Evolutionary conservation across 2,797 vertebrate species (phyloP).

Genomic region (Eulemur coronatus): DNA sequence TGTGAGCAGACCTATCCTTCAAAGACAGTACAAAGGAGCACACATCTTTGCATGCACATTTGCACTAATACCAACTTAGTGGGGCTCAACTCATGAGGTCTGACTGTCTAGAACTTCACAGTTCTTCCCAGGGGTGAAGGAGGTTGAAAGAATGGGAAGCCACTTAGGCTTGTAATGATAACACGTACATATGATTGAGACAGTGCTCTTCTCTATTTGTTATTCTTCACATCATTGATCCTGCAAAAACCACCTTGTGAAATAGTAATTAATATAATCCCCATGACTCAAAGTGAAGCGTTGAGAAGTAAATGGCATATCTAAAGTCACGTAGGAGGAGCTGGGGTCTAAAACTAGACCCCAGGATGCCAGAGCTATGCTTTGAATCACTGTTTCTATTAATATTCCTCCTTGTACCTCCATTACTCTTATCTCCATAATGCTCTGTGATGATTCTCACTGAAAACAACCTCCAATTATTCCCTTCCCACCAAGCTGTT

Average conservation of each 20-base stretch:
- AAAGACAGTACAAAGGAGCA: not conserved
- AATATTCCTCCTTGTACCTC: not conserved
- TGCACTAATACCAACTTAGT: not conserved
- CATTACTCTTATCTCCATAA: not conserved
- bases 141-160: not conserved
- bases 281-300: not conserved
- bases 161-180: not conserved
- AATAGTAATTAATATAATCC: not conserved
- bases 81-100: not conserved
- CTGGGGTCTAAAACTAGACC: not conserved
- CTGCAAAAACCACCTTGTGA: not conserved
- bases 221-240: not conserved
- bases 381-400: not conserved
- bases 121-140: not conserved
- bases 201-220: not conserved
- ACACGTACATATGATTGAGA: not conserved
- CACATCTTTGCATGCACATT: not conserved
- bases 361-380: not conserved
- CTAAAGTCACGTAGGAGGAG: not conserved
- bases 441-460: not conserved
- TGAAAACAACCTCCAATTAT: not conserved
- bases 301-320: not conserved
- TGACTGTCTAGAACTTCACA: not conserved
- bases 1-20: not conserved
- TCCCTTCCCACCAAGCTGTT: not conserved